Conservation (phyloP, 2,797 vertebrate species). For the Gobionotothen gibberifrons region DNA sequence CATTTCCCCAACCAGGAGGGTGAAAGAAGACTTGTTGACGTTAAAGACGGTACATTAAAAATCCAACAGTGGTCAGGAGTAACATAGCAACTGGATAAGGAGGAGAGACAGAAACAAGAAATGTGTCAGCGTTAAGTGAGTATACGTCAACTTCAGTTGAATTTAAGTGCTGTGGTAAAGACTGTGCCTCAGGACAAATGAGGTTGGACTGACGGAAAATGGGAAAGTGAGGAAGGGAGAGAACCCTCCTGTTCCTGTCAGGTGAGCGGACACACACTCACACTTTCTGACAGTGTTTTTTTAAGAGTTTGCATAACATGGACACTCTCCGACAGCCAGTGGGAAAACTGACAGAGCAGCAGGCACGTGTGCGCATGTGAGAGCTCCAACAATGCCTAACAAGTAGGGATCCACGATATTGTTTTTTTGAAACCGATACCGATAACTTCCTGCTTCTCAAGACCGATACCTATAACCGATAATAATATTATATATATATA, state of each 20-base stretch:
- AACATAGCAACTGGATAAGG: conserved; percentile 24
- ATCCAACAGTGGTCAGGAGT: conserved; percentile 23
- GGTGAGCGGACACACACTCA: conserved; percentile 70
- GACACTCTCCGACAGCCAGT: conserved; percentile 45
- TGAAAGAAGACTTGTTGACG: too few relatives aligned
- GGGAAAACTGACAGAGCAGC: conserved; percentile 46
- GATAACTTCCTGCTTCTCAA: too few relatives aligned
- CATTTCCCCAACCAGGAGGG: too few relatives aligned
- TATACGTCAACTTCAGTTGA: conserved; percentile 51
- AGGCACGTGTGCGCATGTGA: conserved; percentile 17
- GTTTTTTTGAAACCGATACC: too few relatives aligned
- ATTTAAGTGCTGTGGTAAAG: conserved; percentile 51
- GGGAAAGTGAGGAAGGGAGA: conserved; percentile 41
- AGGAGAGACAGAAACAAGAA: conserved; percentile 48
- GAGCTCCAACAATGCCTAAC: conserved; percentile 26
- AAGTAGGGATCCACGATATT: too few relatives aligned
- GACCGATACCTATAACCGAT: too few relatives aligned
- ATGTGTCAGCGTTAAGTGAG: conserved; percentile 53
- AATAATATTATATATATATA: too few relatives aligned
- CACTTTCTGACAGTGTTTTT: conserved; percentile 61
- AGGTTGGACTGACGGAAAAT: conserved; percentile 41
- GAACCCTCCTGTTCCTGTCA: conserved; percentile 61
- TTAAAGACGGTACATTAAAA: conserved; percentile 7
- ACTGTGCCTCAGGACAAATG: conserved; percentile 46
- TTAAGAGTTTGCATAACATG: conserved; percentile 59